phyloP scores from a whole-genome alignment of 2,113 vertebrate species.

The Archocentrus centrarchus region DNA sequence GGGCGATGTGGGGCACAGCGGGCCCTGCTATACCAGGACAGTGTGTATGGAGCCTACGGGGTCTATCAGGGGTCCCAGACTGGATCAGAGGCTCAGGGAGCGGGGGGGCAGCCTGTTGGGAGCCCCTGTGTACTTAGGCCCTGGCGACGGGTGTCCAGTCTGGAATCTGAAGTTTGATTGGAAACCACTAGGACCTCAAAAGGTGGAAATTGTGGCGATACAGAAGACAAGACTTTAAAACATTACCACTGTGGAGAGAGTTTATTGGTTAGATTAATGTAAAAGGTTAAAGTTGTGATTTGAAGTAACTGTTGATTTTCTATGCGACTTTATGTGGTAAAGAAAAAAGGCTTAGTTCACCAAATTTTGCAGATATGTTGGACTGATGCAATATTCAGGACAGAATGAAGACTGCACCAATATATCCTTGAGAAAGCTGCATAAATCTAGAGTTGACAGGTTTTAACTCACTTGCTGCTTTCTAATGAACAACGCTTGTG shows the following conservation, averaged over 20 bases:
- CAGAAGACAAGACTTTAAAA: neutral
- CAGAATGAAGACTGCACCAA: constrained; percentile 24
- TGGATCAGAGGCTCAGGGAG: constrained; percentile 65
- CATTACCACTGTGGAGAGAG: constrained; percentile 41
- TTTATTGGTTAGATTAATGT: constrained; percentile 8
- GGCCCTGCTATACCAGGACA: constrained; percentile 77
- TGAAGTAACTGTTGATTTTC: constrained; percentile 47
- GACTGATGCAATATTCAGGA: constrained; percentile 18
- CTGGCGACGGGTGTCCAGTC: constrained; percentile 90
- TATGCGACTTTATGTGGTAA: constrained; percentile 41
- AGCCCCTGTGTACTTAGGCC: constrained; percentile 80
- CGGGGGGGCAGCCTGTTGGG: constrained; percentile 63
- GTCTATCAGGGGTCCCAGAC: constrained; percentile 71
- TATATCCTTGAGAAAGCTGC: constrained; percentile 25
- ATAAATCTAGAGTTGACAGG: constrained; percentile 32
- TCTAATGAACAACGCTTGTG: constrained; percentile 53
- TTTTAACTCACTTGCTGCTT: constrained; percentile 58
- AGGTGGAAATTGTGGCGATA: constrained; percentile 24
- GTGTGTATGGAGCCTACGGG: constrained; percentile 81
- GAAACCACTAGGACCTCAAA: constrained; percentile 11
- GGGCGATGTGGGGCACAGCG: constrained; percentile 69
- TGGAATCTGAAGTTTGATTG: constrained; percentile 93
- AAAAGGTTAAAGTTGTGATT: constrained; percentile 18
- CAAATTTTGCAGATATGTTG: constrained; percentile 18
- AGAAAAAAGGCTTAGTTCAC: constrained; percentile 27